Base-by-base conservation (phyloP, 1,140 invertebrate genomes). In the Drosophila grimshawi region DNA sequence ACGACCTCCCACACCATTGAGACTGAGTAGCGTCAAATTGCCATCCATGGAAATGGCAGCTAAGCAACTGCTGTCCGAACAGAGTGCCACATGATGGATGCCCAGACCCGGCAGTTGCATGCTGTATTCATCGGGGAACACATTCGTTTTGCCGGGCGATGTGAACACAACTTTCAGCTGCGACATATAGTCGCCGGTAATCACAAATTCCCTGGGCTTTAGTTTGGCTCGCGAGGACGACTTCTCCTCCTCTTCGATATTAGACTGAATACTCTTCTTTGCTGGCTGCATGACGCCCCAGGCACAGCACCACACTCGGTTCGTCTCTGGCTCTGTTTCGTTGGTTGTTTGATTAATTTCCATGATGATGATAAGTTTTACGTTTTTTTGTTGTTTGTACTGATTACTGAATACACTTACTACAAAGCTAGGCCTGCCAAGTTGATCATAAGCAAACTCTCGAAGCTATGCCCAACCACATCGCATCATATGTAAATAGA, bases 31-130 rank as follows among this genome's bases (percentile, higher is more conserved):
- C 37, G 35, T 46, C 3, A 77, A 32, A 7, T 29, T 68, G 7
- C 75, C 75, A 46, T 74, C 64, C 35, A 74, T 6, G 0, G 59
- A 37, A 5, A 78, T 48, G 0, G 71, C 60, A 3, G 64, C 60
- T 19, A 78, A 61, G 0, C 4, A 35, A 2, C 27, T 64, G 6
- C 55, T 60, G 32, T 78, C 76, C 0, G 64, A 37, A 61, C 71
- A 74, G 0, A 78, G 7, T 4, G 35, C 53, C 11, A 78, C 4
- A 19, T 57, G 6, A 7, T 78, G 76, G 7, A 49, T 45, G 2
- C 76, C 76, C 48, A 64, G 8, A 5, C 60, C 59, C 0, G 71
- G 76, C 32, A 78, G 3, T 3, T 53, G 3, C 3, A 64, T 35
- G 2, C 10, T 33, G n/a, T 49, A 65, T 19, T 52, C 52, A 37